phyloP scores from a whole-genome alignment of 1,140 invertebrate genomes.

The Trialeurodes vaporariorum region DNA sequence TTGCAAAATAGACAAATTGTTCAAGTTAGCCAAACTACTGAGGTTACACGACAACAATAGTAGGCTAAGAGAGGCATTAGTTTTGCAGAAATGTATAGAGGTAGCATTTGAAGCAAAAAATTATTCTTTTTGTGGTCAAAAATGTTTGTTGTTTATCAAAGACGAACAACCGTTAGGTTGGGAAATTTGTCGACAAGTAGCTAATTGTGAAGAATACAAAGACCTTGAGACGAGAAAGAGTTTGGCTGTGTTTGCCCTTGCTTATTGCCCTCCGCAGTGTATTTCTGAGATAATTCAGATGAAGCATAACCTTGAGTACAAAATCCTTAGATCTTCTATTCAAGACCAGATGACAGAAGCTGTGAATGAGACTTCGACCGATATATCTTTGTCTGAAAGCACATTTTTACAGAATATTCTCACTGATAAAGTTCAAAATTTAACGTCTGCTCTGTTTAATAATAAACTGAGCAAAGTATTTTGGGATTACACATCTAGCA shows the following conservation, averaged over 20 bases:
- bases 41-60: slow-evolving; percentile 37
- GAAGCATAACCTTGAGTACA: neutral
- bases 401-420: neutral
- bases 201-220: slow-evolving; percentile 15
- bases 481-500: neutral
- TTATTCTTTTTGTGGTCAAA: slow-evolving; percentile 14
- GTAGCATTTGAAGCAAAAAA: slow-evolving; percentile 36
- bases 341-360: neutral
- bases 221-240: slow-evolving; percentile 8
- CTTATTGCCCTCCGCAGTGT: neutral
- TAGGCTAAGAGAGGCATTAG: slow-evolving; percentile 40
- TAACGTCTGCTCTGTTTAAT: neutral
- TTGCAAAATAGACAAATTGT: slow-evolving; percentile 41
- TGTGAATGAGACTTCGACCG: neutral
- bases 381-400: neutral
- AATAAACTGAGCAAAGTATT: neutral
- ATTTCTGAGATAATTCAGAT: neutral
- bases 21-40: slow-evolving; percentile 44
- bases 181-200: slow-evolving; percentile 14
- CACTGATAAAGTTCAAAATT: neutral
- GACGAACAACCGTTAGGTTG: slow-evolving; percentile 14
- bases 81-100: slow-evolving; percentile 45
- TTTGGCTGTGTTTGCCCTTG: slow-evolving; percentile 17
- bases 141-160: slow-evolving; percentile 11
- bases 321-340: neutral